A percentile compares a stretch with the other conserved stretches of the same genome.
Evolutionary conservation across 2,888 invertebrate genomes (phyloP).

Genomic region (Asteroscopus sphinx): DNA sequence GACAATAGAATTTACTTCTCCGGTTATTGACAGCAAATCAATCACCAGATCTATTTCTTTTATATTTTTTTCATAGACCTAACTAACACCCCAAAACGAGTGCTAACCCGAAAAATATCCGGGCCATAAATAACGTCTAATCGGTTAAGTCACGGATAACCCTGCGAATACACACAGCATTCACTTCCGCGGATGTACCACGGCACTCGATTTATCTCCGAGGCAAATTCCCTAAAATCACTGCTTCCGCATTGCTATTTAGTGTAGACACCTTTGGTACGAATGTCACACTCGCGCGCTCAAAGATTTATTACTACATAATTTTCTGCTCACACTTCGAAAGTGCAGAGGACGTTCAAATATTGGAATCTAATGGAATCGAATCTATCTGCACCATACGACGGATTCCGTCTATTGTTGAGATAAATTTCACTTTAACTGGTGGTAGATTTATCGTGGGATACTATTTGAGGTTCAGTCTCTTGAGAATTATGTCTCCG

Average conservation of each 20-base stretch:
- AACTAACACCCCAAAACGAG: slow-evolving; percentile 14
- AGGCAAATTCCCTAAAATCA: slow-evolving; percentile 53
- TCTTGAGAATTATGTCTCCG: slow-evolving; percentile 30
- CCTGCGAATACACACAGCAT: slow-evolving; percentile 32
- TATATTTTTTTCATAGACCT: slow-evolving; percentile 9
- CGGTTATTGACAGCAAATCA: slow-evolving; percentile 2
- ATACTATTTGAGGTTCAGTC: slow-evolving; percentile 15
- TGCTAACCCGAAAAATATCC: slow-evolving; percentile 15
- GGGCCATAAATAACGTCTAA: slow-evolving; percentile 45
- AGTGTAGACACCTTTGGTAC: slow-evolving; percentile 41
- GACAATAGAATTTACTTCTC: neutral
- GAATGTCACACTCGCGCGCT: slow-evolving; percentile 36
- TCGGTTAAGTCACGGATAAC: slow-evolving; percentile 38
- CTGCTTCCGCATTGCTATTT: slow-evolving; percentile 49
- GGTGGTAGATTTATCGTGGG: slow-evolving; percentile 34
- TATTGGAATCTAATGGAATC: slow-evolving; percentile 64
- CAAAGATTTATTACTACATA: slow-evolving; percentile 54
- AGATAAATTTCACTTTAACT: slow-evolving; percentile 52
- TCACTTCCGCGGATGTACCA: too few species aligned
- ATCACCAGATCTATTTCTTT: neutral
- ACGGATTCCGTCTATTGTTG: slow-evolving; percentile 42
- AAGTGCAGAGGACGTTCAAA: slow-evolving; percentile 59
- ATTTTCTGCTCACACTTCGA: slow-evolving; percentile 49
- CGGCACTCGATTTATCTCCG: slow-evolving; percentile 48
- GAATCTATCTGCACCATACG: slow-evolving; percentile 48